These are phyloP conservation scores for Unio pictorum DNA, from an alignment of 2,888 invertebrate genomes.

Conservation along the genomic window DNA sequence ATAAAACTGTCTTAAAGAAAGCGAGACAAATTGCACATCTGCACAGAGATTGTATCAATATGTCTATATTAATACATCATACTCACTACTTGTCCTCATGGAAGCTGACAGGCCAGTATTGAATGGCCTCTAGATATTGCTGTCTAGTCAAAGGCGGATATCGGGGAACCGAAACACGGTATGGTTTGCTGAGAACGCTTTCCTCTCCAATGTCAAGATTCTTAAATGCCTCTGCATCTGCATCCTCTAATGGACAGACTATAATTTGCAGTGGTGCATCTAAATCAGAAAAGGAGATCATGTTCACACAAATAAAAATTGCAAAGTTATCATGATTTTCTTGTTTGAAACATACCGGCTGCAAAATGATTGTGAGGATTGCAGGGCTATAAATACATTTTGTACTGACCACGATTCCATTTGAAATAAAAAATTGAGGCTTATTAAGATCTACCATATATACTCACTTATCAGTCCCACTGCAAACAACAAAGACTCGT, in stretches of 20 bases:
- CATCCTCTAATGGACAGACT: slow-evolving; percentile 6
- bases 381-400: too few species aligned
- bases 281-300: neutral
- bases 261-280: slow-evolving; percentile 6
- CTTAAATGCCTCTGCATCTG: neutral
- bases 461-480: too few species aligned
- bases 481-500: too few species aligned
- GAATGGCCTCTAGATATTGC: slow-evolving; percentile 57
- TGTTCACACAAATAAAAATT: too few species aligned
- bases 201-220: slow-evolving; percentile 3
- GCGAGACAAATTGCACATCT: neutral
- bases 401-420: too few species aligned
- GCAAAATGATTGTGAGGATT: too few species aligned
- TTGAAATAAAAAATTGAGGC: too few species aligned
- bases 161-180: slow-evolving; percentile 54
- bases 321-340: too few species aligned
- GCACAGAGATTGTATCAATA: neutral
- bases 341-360: too few species aligned
- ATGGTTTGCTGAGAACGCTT: slow-evolving; percentile 14
- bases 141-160: slow-evolving; percentile 55
- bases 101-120: slow-evolving; percentile 68
- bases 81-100: slow-evolving; percentile 68
- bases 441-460: too few species aligned
- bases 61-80: neutral
- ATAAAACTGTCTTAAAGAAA: too few species aligned